phyloP scores from a whole-genome alignment of 2,888 invertebrate species.

The Petrophora chlorosata region DNA sequence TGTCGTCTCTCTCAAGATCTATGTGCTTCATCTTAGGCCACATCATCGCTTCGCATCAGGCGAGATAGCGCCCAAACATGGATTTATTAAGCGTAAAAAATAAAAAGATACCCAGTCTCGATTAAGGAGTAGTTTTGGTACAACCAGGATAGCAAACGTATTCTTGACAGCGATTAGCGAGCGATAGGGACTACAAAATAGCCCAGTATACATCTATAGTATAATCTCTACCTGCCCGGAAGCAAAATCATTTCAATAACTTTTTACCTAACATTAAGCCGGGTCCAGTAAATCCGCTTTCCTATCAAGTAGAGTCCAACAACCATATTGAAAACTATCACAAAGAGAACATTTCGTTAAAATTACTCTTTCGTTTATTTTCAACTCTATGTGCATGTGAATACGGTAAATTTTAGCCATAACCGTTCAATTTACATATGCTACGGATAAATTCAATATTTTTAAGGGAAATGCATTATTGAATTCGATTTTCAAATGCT shows the following conservation, averaged over 20 bases:
- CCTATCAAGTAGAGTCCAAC: conserved; percentile 15
- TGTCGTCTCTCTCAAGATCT: no score
- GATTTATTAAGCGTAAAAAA: no score
- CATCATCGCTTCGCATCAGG: no score
- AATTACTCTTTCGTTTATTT: not conserved
- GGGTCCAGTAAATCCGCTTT: conserved; percentile 20
- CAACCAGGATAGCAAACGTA: no score
- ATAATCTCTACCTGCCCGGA: conserved; percentile 2
- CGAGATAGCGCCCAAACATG: no score
- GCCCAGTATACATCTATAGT: not conserved
- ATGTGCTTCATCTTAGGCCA: no score
- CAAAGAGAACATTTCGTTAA: conserved; percentile 7
- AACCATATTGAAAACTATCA: conserved; percentile 18
- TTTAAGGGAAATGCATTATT: conserved; percentile 17
- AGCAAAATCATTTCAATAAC: conserved; percentile 12
- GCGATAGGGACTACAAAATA: no score
- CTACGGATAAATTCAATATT: not conserved
- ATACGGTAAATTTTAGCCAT: conserved; percentile 1
- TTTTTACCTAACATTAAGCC: conserved; percentile 21
- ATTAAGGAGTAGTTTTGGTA: no score
- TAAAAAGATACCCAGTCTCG: no score
- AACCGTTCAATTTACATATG: not conserved
- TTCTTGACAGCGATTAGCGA: no score
- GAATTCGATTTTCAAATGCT: conserved; percentile 4
- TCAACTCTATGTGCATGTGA: not conserved